Conservation (phyloP, 1,140 invertebrate species). For the Zaprionus camerounensis region DNA sequence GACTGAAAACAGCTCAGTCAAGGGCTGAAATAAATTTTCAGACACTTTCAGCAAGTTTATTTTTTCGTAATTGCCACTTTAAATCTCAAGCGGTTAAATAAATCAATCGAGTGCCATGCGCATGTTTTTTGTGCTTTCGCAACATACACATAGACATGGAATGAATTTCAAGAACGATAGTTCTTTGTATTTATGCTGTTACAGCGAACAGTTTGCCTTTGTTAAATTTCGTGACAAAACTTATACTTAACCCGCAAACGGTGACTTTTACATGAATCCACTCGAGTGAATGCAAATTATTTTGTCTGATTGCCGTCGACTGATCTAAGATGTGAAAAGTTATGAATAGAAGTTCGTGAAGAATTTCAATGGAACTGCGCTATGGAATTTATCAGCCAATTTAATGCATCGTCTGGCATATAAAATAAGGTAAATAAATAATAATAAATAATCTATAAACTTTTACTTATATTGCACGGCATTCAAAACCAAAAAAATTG, state of each 20-base stretch:
- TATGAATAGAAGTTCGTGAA: background rate
- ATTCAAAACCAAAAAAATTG: no score
- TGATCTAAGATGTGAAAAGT: background rate
- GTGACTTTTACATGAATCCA: background rate
- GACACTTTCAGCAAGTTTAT: constrained; percentile 36
- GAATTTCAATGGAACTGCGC: background rate
- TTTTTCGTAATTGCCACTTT: constrained; percentile 73
- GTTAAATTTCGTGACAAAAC: background rate
- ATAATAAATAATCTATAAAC: no score
- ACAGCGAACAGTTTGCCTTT: background rate
- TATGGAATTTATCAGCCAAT: background rate
- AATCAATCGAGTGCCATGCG: constrained; percentile 62
- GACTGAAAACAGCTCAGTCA: constrained; percentile 52
- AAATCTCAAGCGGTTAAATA: constrained; percentile 51
- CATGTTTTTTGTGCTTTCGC: constrained; percentile 25
- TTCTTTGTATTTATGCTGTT: constrained; percentile 30
- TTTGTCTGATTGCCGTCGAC: background rate
- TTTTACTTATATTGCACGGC: no score
- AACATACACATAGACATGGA: constrained; percentile 5
- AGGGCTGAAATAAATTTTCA: constrained; percentile 3
- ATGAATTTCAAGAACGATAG: constrained; percentile 17
- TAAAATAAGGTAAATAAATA: background rate
- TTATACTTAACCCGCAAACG: background rate
- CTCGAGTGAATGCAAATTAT: background rate
- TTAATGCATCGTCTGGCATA: background rate